phyloP scores from a whole-genome alignment of 2,888 invertebrate species.

The Caenorhabditis panamensis region DNA sequence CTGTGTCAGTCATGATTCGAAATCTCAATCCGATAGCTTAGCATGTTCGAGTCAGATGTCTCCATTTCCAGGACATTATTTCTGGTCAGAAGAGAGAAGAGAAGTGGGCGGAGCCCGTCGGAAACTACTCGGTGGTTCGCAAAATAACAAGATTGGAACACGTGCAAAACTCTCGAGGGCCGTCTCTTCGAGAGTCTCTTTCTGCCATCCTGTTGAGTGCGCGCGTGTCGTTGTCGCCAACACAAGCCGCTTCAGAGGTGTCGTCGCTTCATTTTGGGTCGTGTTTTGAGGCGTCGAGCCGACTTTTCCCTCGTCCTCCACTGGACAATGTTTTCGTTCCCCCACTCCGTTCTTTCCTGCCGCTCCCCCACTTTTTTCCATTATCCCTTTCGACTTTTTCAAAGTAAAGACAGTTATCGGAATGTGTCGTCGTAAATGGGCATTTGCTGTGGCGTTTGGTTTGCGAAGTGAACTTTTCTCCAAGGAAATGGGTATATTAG shows the following conservation, averaged over 20 bases:
- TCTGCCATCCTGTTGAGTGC: slow-evolving; percentile 46
- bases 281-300: slow-evolving; percentile 42
- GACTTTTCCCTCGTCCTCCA: slow-evolving; percentile 18
- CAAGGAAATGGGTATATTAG: slow-evolving; percentile 41
- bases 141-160: slow-evolving; percentile 61
- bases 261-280: slow-evolving; percentile 43
- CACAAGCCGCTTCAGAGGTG: slow-evolving; percentile 57
- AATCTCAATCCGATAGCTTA: background rate
- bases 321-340: slow-evolving; percentile 27
- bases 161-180: slow-evolving; percentile 42
- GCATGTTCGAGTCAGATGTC: background rate
- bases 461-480: slow-evolving; percentile 22
- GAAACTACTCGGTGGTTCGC: slow-evolving; percentile 49
- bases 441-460: background rate
- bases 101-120: slow-evolving; percentile 31
- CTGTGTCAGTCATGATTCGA: background rate
- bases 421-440: background rate
- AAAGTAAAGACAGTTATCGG: background rate
- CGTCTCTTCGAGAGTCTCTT: slow-evolving; percentile 50
- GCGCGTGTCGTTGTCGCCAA: slow-evolving; percentile 45
- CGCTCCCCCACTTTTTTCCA: background rate
- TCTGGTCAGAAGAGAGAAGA: slow-evolving; percentile 2
- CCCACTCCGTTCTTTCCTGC: background rate
- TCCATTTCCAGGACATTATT: background rate
- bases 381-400: slow-evolving; percentile 6